phyloP scores from a whole-genome alignment of 2,797 vertebrate species.

The Dendrocincla tyrannina region DNA sequence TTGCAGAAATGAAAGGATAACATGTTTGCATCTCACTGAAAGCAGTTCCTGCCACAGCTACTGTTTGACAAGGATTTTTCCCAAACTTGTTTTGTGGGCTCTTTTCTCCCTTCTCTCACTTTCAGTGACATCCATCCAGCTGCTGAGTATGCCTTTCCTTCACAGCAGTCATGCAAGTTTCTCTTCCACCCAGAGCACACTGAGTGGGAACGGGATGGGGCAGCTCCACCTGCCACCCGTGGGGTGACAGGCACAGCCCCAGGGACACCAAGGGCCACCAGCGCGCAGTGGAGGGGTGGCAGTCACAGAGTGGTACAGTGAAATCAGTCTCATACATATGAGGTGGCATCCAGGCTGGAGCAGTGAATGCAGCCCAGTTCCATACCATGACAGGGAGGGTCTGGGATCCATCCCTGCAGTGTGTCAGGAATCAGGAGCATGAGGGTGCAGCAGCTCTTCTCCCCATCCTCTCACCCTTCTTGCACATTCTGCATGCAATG shows the following conservation, averaged over 20 bases:
- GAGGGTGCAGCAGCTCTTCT: background rate
- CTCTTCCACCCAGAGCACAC: accelerated
- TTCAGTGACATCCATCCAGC: background rate
- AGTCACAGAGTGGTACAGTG: background rate
- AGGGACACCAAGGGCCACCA: background rate
- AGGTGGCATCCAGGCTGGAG: background rate
- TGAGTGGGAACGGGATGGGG: accelerated
- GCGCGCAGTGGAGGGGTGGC: background rate
- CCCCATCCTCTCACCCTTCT: background rate
- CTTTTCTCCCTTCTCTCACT: background rate
- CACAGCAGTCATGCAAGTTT: background rate
- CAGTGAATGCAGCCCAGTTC: background rate
- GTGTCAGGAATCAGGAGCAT: background rate
- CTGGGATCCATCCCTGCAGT: background rate
- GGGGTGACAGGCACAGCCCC: background rate
- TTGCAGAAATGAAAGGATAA: background rate
- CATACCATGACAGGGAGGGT: background rate
- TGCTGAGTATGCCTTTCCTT: background rate
- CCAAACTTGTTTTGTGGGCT: background rate
- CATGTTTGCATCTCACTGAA: accelerated
- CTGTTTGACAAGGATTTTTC: background rate
- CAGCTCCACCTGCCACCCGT: background rate
- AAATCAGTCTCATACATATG: accelerated
- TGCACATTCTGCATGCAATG: background rate
- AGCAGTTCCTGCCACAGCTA: background rate